These are phyloP conservation scores for Lacerta viridis DNA, from an alignment of 2,797 vertebrate species.

Conservation along the genomic window DNA sequence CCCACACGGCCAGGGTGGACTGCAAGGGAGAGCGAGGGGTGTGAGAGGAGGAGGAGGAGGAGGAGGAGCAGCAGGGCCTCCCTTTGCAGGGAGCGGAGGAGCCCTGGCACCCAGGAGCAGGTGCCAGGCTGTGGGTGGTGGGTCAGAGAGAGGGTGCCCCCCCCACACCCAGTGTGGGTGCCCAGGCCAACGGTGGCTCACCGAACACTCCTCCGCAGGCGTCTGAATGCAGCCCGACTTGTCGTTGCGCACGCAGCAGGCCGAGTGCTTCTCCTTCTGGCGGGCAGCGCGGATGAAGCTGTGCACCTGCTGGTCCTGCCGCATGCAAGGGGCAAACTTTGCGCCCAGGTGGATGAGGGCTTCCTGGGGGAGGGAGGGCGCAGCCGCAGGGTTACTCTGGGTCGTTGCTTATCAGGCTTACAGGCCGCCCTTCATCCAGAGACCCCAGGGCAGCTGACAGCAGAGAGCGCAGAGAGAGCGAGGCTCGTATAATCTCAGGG, in stretches of 20 bases:
- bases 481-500: no score
- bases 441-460: no score
- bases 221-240: slow-evolving; percentile 96
- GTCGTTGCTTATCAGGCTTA: no score
- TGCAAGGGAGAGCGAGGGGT: slow-evolving; percentile 67
- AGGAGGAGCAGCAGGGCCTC: not conserved
- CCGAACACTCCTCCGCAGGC: slow-evolving; percentile 94
- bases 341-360: slow-evolving; percentile 97
- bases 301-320: slow-evolving; percentile 94
- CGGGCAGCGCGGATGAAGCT: slow-evolving; percentile 89
- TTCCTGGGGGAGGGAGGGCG: slow-evolving; percentile 82
- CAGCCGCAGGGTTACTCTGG: not conserved
- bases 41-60: not conserved
- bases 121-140: not conserved
- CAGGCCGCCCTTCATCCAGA: no score
- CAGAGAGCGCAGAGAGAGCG: no score
- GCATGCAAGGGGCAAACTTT: slow-evolving; percentile 98
- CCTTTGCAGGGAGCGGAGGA: no score
- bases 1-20: slow-evolving; percentile 95
- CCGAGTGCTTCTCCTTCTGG: slow-evolving; percentile 88
- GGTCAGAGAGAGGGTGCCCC: no score
- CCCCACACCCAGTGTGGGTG: not conserved
- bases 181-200: slow-evolving; percentile 74
- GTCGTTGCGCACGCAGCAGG: slow-evolving; percentile 97
- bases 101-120: not conserved